Evolutionary conservation across 2,797 vertebrate genomes (phyloP), one percentile per base, ranked within the genome.

Genomic region (Hafferia zeledoni): DNA sequence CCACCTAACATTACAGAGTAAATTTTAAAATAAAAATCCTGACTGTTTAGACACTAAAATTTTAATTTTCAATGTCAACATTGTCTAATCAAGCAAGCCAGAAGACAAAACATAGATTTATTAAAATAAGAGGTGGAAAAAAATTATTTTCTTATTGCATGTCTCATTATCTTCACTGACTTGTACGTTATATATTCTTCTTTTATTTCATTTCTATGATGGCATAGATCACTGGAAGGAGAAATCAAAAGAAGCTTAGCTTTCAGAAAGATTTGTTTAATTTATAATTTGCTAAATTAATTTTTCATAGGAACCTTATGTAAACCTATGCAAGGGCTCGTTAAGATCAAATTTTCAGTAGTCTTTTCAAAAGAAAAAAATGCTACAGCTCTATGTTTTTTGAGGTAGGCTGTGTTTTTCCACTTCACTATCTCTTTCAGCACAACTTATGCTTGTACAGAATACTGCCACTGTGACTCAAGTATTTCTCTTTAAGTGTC

Each of bases 381-480:
- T 65, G 12, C 0, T 28, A 41, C 9, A 28, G 1, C 1, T 41
- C 5, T 46, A 5, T 12, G 12, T 2, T 53, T 71, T 53, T 41
- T 81, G 18, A 65, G 12, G 17, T 37, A 70, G 4, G 1, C 2
- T 53, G 14, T 17, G 13, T 30, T 88, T 83, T 83, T 69, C 17
- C 4, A n/a, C 11, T 44, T 57, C 2, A 2, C 6, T 43, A 3
- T 69, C 31, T 65, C 37, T 33, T n/a, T 55, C 28, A 53, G 18
- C 52, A 76, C 16, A 75, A 4, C 5, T 50, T 72, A 20, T 84
- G 5, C 23, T 80, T 56, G 5, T 60, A 53, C 5, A 61, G 27
- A 87, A 52, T 35, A 35, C 8, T 55, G 30, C 17, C 64, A 20
- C 18, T 33, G 7, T 13, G 10, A 63, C 25, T 60, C 5, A 11